A percentile compares a stretch with the other conserved stretches of the same genome.
phyloP scores from a whole-genome alignment of 2,888 invertebrate species.

The Escarpia spicata region DNA sequence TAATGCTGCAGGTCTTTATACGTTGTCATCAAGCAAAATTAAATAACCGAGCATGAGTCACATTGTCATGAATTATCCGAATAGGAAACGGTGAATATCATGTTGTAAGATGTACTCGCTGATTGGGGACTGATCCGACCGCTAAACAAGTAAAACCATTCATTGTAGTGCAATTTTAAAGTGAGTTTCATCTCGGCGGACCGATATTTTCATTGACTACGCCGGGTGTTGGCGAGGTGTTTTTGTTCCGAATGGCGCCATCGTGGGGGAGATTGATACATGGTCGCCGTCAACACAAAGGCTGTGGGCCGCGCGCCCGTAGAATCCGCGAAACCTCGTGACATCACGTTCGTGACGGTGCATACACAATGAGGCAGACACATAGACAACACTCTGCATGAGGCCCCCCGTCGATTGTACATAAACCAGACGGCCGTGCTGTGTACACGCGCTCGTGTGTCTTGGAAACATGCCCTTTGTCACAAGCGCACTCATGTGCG shows the following conservation, averaged over 20 bases:
- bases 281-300: background rate
- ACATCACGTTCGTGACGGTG: background rate
- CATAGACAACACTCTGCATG: background rate
- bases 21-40: background rate
- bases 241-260: slow-evolving; percentile 6
- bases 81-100: background rate
- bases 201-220: slow-evolving; percentile 5
- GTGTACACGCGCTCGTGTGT: slow-evolving; percentile 12
- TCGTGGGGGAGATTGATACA: background rate
- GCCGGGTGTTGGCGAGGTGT: background rate
- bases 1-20: background rate
- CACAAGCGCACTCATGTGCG: background rate
- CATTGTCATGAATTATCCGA: background rate
- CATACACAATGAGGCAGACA: slow-evolving; percentile 9
- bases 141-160: slow-evolving; percentile 1
- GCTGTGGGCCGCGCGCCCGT: background rate
- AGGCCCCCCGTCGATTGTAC: background rate
- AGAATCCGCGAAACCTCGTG: slow-evolving; percentile 16
- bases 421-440: background rate
- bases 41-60: slow-evolving; percentile 6
- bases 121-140: background rate
- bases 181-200: background rate
- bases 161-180: slow-evolving; percentile 16
- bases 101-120: background rate
- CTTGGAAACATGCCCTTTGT: background rate